Evolutionary conservation across 1,140 invertebrate species (phyloP).

Genomic region (Habropoda laboriosa): DNA sequence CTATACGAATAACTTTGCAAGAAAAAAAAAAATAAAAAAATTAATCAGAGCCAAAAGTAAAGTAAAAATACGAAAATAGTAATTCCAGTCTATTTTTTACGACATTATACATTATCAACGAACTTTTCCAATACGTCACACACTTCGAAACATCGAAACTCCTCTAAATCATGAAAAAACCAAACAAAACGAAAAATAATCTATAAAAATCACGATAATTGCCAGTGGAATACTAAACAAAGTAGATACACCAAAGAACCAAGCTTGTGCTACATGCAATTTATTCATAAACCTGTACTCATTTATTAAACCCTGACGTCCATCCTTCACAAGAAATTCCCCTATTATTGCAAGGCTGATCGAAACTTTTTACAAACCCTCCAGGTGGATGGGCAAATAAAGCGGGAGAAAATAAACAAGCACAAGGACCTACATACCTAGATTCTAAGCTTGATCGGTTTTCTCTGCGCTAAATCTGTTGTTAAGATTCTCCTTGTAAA

Average conservation of each 20-base stretch:
- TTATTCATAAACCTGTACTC: background rate
- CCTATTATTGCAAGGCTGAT: background rate
- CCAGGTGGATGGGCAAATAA: conserved; percentile 22
- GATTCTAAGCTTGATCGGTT: conserved; percentile 46
- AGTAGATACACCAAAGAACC: background rate
- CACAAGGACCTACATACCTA: conserved; percentile 47
- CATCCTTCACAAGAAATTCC: background rate
- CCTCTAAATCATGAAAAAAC: background rate
- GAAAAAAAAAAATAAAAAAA: too few species aligned
- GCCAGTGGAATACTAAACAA: background rate
- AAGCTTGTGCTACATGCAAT: background rate
- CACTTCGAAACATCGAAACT: background rate
- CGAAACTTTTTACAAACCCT: conserved; percentile 20
- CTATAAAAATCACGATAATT: background rate
- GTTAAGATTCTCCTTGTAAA: background rate
- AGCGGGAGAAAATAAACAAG: conserved; percentile 32
- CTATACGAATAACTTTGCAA: too few species aligned
- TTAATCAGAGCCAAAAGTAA: too few species aligned
- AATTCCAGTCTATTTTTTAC: too few species aligned
- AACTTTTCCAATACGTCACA: too few species aligned
- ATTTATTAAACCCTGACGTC: background rate
- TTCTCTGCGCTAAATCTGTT: conserved; percentile 29
- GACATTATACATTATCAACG: too few species aligned
- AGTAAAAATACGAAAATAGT: too few species aligned
- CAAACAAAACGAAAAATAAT: background rate